Conservation (phyloP, 2,113 vertebrate genomes). For the Hiodon tergisus region DNA sequence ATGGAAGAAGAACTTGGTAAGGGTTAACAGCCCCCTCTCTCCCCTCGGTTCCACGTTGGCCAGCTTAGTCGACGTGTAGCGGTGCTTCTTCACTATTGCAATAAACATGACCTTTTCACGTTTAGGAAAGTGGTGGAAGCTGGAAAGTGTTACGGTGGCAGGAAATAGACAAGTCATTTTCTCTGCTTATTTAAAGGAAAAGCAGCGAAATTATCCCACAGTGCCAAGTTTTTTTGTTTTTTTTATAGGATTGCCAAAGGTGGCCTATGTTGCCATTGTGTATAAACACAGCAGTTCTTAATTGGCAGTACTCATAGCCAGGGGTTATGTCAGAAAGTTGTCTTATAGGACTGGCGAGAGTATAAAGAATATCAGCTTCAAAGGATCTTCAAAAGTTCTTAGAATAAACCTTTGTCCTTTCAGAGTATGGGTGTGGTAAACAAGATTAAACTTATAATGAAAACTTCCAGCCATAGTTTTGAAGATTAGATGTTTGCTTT, state of each 20-base stretch:
- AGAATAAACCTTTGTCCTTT: slow-evolving; percentile 11
- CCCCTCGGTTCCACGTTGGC: not conserved
- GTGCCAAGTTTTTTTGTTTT: no score
- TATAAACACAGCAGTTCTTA: no score
- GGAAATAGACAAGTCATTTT: no score
- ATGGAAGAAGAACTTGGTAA: slow-evolving; percentile 98
- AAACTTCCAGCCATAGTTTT: not conserved
- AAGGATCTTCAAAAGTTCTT: not conserved
- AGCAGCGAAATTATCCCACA: no score
- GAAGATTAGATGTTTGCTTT: slow-evolving; percentile 28
- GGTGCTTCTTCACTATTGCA: no score
- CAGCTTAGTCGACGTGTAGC: not conserved
- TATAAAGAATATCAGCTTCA: not conserved
- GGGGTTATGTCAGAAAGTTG: not conserved
- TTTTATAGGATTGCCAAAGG: no score
- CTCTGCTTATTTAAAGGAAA: no score
- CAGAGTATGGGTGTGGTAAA: slow-evolving; percentile 1
- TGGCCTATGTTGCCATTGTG: no score
- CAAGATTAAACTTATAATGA: slow-evolving; percentile 8
- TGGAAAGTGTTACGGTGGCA: no score
- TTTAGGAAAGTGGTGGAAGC: no score
- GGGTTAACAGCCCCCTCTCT: not conserved
- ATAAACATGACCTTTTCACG: no score
- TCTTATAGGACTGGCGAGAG: not conserved
- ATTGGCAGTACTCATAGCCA: no score